A percentile compares a stretch with the other conserved stretches of the same genome.
phyloP scores from a whole-genome alignment of 2,888 invertebrate genomes.

The Epiblema foenella region DNA sequence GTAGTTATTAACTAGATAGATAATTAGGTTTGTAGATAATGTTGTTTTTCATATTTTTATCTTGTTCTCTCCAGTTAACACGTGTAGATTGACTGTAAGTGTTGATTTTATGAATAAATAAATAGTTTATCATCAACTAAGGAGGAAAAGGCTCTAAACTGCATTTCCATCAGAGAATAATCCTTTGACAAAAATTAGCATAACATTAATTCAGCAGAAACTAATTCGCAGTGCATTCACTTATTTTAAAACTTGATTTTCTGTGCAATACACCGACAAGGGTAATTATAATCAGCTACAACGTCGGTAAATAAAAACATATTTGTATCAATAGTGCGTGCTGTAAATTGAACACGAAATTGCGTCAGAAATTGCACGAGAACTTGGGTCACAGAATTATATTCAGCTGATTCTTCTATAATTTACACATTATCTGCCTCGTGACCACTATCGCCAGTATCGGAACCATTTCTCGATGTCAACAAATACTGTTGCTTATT shows the following conservation, averaged over 20 bases:
- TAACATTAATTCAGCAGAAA: background rate
- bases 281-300: slow-evolving; percentile 6
- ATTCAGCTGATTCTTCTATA: slow-evolving; percentile 30
- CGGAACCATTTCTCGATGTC: slow-evolving; percentile 4
- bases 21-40: too few relatives aligned
- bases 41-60: too few relatives aligned
- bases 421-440: slow-evolving; percentile 31
- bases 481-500: slow-evolving; percentile 3
- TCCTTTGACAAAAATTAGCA: background rate
- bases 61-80: too few relatives aligned
- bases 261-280: background rate
- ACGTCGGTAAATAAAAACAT: slow-evolving; percentile 21
- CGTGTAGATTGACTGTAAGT: too few relatives aligned
- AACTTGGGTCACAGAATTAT: slow-evolving; percentile 50
- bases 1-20: too few relatives aligned
- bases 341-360: slow-evolving; percentile 53
- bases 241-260: background rate
- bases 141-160: background rate
- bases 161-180: background rate
- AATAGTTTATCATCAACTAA: background rate
- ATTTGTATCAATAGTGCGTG: slow-evolving; percentile 38
- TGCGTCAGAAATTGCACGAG: slow-evolving; percentile 65
- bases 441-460: slow-evolving; percentile 34
- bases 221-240: background rate
- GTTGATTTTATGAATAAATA: too few relatives aligned